Base-by-base conservation (phyloP, 2,113 vertebrate species). In the Zapus hudsonius region DNA sequence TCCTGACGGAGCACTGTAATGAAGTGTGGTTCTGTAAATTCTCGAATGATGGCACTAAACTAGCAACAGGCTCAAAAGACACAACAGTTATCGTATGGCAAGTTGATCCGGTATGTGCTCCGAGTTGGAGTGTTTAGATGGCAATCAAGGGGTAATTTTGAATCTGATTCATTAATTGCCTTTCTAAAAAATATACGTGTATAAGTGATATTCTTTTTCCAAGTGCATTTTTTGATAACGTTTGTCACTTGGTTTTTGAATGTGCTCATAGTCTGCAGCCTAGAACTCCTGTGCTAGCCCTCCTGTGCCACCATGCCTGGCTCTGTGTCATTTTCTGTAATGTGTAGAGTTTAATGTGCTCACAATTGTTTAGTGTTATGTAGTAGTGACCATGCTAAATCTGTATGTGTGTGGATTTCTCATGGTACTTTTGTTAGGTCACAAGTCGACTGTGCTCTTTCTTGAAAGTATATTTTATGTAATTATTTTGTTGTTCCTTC, bases 21-120 rank as follows among this genome's bases (percentile, higher is more conserved):
- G 99, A 99, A 98, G 99, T 99, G 40, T 99, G 99, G 99, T 99
- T 99, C 98, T 99, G 99, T 98, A 99, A 99, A 97, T 99, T 99
- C 97, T 99, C 99, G 96, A 99, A 99, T 0, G 99, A 99, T 0
- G 99, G 99, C 98, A 99, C 99, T 97, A 99, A 99, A 98, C 98
- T 99, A 98, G 99, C 99, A 93, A 99, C 99, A 8, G 99, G 99
- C 95, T 99, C 99, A 90, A 99, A 99, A 98, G 99, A 99, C 96
- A 99, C 99, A 74, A 99, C 99, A 78, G 99, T 99, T 95, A 99
- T 99, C 91, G 98, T 99, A 96, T 99, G 99, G 99, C 99, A 99
- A 83, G 99, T 99, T 70, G 99, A 99, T 98, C 97, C 98, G 97
- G 99, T 99, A 98, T 98, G 99, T 98, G 92, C 84, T 52, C 42